Evolutionary conservation across 2,797 vertebrate species (phyloP), one percentile per base, ranked within the genome.

Genomic region (Myotis daubentonii): DNA sequence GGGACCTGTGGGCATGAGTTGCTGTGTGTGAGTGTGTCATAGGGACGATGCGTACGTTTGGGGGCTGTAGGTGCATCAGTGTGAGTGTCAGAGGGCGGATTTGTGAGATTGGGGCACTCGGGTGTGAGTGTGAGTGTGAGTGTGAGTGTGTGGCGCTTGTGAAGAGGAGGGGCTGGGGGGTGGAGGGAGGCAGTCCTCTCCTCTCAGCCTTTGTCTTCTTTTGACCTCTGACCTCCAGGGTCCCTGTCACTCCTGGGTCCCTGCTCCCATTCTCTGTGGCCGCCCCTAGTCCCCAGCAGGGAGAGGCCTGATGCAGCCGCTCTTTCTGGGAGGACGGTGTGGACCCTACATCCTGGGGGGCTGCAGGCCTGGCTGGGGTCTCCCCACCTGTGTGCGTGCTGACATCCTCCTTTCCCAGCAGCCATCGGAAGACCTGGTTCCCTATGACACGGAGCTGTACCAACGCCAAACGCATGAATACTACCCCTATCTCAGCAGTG

Each of bases 361-460:
- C 47, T 66, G 44, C 72, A 19, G 7, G 15, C 20, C 55, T 17
- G 38, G 28, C 38, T 4, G 30, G 38, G 53, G 19, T 47, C 11
- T 41, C 20, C 55, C 28, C 0, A 1, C 38, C 20, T 25, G 7
- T 2, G 44, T 20, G 36, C 70, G 60, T 6, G 89, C 97, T 98
- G 97, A 98, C 94, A 44, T 84, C 51, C 66, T 98, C 28, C 89
- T 98, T 79, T 96, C 70, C 97, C 92, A 95, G 78, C 98, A 99
- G 99, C 98, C 99, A 95, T 98, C 98, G 62, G 99, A 99, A 98
- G 99, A 99, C 94, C 99, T 99, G 97, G 97, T 99, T 92, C 5
- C 98, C 90, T 99, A 99, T 51, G 99, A 99, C 55, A 94, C 99
- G 80, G 99, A 99, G 87, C 98, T 99, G 97, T 99, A 99, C 98